Evolutionary conservation across 92 coral and sea anemone species (phyloP).

Genomic region (Epizoanthus illoricatus): DNA sequence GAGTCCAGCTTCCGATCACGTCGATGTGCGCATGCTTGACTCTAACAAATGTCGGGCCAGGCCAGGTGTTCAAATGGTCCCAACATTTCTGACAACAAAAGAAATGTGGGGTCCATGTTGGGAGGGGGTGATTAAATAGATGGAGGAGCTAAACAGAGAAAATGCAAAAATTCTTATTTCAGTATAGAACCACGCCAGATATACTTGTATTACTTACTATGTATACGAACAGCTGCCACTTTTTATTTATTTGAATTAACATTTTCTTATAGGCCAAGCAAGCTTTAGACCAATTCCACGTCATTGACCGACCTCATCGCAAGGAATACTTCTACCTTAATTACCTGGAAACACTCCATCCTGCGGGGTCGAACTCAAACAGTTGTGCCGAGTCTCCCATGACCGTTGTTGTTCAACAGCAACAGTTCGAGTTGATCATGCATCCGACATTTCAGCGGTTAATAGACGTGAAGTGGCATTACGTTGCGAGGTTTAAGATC

Average conservation of each 20-base stretch:
- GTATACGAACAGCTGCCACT: neutral
- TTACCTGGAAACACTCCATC: constrained; percentile 59
- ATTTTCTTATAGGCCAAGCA: constrained; percentile 54
- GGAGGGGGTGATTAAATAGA: no score
- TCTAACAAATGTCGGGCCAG: no score
- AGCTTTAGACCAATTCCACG: constrained; percentile 69
- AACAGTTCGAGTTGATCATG: constrained; percentile 66
- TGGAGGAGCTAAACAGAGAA: no score
- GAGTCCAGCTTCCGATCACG: no score
- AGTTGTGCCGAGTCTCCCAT: constrained; percentile 49
- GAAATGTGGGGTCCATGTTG: no score
- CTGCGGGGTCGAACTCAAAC: constrained; percentile 42
- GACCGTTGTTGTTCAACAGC: constrained; percentile 61
- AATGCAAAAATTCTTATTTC: no score
- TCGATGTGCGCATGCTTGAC: no score
- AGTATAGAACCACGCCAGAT: no score
- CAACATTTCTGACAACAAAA: no score
- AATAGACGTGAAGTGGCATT: constrained; percentile 70
- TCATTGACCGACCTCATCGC: constrained; percentile 64
- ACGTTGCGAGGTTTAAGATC: constrained; percentile 47
- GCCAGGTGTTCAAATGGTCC: no score
- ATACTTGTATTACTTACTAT: no score
- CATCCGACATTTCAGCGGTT: constrained; percentile 75
- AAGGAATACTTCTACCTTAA: constrained; percentile 67
- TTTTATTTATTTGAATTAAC: neutral